A percentile compares a stretch with the other conserved stretches of the same genome.
These are phyloP conservation scores for Hermetia illucens DNA, from an alignment of 1,140 invertebrate genomes.

Conservation along the genomic window DNA sequence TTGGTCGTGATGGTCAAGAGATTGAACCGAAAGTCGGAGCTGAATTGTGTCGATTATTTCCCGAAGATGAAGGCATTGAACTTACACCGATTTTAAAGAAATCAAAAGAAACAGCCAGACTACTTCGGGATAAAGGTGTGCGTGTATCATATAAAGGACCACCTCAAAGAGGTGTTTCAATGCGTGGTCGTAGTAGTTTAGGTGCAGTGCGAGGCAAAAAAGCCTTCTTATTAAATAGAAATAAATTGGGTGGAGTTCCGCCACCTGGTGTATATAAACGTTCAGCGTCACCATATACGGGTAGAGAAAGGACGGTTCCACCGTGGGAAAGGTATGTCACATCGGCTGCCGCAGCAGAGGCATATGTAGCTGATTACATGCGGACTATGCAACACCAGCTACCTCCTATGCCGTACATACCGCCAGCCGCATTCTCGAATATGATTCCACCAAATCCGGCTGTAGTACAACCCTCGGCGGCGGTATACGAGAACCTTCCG, in stretches of 20 bases:
- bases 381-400: constrained; percentile 65
- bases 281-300: constrained; percentile 36
- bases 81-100: constrained; percentile 77
- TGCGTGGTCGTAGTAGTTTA: constrained; percentile 31
- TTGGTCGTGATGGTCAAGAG: constrained; percentile 95
- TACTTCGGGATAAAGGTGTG: constrained; percentile 35
- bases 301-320: constrained; percentile 29
- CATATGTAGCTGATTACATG: constrained; percentile 65
- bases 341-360: constrained; percentile 52
- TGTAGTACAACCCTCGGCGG: constrained; percentile 54
- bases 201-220: constrained; percentile 22
- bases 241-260: constrained; percentile 14
- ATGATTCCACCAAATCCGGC: constrained; percentile 29
- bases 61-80: constrained; percentile 85
- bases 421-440: constrained; percentile 42
- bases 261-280: constrained; percentile 37
- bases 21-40: constrained; percentile 91
- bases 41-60: constrained; percentile 86
- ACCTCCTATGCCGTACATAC: constrained; percentile 55
- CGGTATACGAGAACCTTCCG: constrained; percentile 30
- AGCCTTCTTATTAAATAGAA: constrained; percentile 10
- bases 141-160: constrained; percentile 29
- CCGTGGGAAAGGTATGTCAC: constrained; percentile 32
- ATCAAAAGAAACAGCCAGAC: constrained; percentile 69
- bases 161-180: constrained; percentile 30